Percentiles rank a stretch among this genome's conserved stretches.
These are phyloP conservation scores for Coregonus suidteri DNA, from an alignment of 2,797 vertebrate species.

Conservation along the genomic window DNA sequence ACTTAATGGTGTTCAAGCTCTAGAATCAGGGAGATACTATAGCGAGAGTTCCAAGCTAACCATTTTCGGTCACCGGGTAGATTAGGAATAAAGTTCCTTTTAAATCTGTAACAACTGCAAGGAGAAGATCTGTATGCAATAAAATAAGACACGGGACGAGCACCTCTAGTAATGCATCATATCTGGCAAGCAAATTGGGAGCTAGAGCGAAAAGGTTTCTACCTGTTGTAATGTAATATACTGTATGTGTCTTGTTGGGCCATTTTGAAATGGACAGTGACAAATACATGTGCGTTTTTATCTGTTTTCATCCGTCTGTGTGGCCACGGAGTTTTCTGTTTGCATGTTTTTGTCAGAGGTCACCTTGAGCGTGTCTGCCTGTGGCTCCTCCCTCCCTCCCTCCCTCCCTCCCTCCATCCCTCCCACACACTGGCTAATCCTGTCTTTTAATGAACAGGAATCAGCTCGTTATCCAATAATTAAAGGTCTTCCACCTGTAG, in stretches of 20 bases:
- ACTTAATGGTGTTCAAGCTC: neutral
- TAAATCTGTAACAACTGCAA: neutral
- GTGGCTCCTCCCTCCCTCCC: neutral
- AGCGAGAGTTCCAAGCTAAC: neutral
- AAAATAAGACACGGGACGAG: neutral
- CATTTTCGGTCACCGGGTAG: neutral
- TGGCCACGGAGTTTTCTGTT: neutral
- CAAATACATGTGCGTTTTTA: neutral
- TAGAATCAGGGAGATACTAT: neutral
- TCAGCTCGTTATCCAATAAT: constrained; percentile 37
- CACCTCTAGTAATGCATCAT: neutral
- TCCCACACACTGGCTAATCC: constrained; percentile 12
- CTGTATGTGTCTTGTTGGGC: neutral
- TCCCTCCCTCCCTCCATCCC: neutral
- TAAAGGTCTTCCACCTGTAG: constrained; percentile 16
- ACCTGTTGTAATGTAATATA: neutral
- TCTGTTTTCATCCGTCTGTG: neutral
- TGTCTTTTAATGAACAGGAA: constrained; percentile 29
- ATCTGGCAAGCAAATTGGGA: neutral
- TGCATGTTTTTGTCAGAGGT: constrained; percentile 12
- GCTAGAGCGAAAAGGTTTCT: too few relatives aligned
- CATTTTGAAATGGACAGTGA: neutral
- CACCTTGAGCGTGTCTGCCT: constrained; percentile 30
- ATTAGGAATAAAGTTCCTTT: neutral
- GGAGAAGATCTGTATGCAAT: neutral